These are phyloP conservation scores for Cantharis nigra DNA, from an alignment of 2,888 invertebrate species.

Conservation along the genomic window DNA sequence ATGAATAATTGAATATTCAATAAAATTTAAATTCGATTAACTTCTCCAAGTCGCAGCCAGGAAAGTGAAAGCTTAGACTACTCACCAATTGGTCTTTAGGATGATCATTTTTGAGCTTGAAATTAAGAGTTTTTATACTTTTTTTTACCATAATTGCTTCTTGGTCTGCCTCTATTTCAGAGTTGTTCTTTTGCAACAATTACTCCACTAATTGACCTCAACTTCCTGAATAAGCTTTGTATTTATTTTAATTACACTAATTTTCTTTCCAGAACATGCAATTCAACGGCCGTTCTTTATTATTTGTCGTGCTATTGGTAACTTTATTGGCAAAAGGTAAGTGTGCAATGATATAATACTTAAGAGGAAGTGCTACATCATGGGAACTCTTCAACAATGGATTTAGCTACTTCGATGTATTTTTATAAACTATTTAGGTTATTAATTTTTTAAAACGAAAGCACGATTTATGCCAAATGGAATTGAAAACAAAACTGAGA, in stretches of 20 bases:
- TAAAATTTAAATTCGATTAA: neutral
- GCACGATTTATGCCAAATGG: neutral
- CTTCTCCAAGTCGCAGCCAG: neutral
- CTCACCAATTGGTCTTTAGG: neutral
- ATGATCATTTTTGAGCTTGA: neutral
- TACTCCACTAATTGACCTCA: neutral
- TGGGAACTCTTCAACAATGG: neutral
- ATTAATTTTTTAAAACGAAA: neutral
- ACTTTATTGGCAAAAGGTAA: conserved; percentile 1
- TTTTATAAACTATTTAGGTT: neutral
- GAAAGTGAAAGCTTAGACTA: neutral
- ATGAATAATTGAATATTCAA: neutral
- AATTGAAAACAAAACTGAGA: neutral
- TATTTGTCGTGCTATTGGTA: neutral
- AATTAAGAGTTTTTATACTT: neutral
- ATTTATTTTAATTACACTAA: neutral
- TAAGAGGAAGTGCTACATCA: neutral
- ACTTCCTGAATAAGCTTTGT: neutral
- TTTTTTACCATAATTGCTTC: neutral
- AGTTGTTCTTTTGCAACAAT: neutral
- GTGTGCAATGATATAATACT: neutral
- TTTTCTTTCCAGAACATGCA: conserved; percentile 1
- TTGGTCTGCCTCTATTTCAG: neutral
- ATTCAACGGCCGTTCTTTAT: neutral
- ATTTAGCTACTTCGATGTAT: neutral